Percentiles rank a stretch among this genome's conserved stretches.
These are phyloP conservation scores for Takifugu bimaculatus DNA, from an alignment of 2,113 vertebrate genomes.

Conservation along the genomic window DNA sequence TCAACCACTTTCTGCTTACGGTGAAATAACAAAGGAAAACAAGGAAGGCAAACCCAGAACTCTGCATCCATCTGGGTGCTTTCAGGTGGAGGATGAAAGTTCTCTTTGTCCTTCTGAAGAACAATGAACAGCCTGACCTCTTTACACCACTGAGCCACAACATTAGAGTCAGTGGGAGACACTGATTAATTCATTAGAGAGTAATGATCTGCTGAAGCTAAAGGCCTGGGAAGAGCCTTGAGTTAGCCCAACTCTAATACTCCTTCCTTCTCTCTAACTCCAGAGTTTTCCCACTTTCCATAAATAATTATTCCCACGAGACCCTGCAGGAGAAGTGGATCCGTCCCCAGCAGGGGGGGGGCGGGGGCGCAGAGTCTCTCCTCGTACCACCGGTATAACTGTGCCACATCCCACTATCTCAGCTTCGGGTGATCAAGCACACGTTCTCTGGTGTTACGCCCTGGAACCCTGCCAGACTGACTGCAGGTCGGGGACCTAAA, in stretches of 20 bases:
- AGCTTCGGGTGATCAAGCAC: not conserved
- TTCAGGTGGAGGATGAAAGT: not conserved
- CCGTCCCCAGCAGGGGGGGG: conserved; percentile 48
- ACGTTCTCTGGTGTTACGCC: not conserved
- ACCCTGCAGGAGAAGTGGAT: conserved; percentile 24
- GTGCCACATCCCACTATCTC: not conserved
- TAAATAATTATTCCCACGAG: conserved; percentile 55
- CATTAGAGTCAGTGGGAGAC: too few relatives aligned
- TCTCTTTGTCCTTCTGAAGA: too few relatives aligned
- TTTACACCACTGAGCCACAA: too few relatives aligned
- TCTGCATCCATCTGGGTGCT: not conserved
- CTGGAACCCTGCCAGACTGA: conserved; percentile 6
- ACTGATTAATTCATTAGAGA: too few relatives aligned
- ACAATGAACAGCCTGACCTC: too few relatives aligned
- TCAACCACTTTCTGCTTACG: conserved; percentile 52
- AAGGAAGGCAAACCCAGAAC: conserved; percentile 9
- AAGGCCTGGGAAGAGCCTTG: not conserved
- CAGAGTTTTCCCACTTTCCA: conserved; percentile 55
- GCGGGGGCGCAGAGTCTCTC: conserved; percentile 3
- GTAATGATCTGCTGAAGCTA: not conserved
- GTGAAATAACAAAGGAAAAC: conserved; percentile 20
- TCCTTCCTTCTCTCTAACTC: conserved; percentile 21
- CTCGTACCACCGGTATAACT: not conserved
- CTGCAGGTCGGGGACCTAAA: conserved; percentile 36
- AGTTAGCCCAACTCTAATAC: conserved; percentile 3